Conservation (phyloP, 1,140 invertebrate species). For the Nebria ingens region DNA sequence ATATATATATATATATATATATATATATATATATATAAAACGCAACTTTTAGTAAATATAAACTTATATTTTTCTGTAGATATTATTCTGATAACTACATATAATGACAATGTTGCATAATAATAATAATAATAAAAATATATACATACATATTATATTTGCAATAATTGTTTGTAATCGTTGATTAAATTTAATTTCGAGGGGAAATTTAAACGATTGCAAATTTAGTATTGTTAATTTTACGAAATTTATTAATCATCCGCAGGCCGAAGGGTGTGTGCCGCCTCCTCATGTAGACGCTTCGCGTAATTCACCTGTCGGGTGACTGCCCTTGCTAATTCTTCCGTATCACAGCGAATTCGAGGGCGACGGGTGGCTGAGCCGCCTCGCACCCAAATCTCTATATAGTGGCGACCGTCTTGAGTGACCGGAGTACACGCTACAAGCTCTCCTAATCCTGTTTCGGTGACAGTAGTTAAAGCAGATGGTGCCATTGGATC, state of each 20-base stretch:
- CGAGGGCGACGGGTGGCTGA: slow-evolving; percentile 48
- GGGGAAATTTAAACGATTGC: no score
- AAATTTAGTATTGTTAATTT: not conserved
- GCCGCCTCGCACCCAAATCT: slow-evolving; percentile 58
- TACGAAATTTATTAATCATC: slow-evolving; percentile 20
- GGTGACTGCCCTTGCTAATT: slow-evolving; percentile 67
- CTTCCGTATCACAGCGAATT: slow-evolving; percentile 70
- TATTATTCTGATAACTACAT: no score
- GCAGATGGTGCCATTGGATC: slow-evolving; percentile 26
- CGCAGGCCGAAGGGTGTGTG: slow-evolving; percentile 41
- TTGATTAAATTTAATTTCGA: no score
- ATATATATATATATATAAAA: no score
- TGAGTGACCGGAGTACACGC: not conserved
- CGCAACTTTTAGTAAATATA: no score
- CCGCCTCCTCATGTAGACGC: slow-evolving; percentile 70
- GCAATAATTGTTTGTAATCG: no score
- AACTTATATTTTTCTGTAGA: no score
- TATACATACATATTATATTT: no score
- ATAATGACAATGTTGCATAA: no score
- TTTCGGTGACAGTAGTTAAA: slow-evolving; percentile 51
- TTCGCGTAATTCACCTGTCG: slow-evolving; percentile 70
- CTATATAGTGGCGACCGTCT: slow-evolving; percentile 51
- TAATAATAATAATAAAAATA: no score
- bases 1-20: no score
- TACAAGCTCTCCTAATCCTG: slow-evolving; percentile 45